These are phyloP conservation scores for Palythoa caribaeorum DNA, from an alignment of 92 coral and sea anemone genomes.

Conservation along the genomic window DNA sequence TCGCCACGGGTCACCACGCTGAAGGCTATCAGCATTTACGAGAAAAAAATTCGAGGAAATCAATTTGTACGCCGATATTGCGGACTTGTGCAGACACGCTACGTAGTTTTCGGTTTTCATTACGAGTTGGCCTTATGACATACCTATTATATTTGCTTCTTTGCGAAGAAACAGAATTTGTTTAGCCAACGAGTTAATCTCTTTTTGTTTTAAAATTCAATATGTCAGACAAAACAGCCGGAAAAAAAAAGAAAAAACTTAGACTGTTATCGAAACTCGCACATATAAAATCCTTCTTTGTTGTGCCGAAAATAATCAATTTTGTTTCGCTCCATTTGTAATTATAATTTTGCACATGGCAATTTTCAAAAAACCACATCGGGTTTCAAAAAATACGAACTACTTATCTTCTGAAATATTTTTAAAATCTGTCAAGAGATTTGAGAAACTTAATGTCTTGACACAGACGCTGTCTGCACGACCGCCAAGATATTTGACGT, in stretches of 20 bases:
- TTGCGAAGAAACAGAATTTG: neutral
- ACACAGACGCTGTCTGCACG: neutral
- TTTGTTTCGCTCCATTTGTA: neutral
- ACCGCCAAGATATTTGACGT: neutral
- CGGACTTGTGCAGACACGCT: neutral
- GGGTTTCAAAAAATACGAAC: neutral
- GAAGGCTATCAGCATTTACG: neutral
- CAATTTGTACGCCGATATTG: neutral
- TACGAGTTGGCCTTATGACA: neutral
- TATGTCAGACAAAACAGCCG: neutral
- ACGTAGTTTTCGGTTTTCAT: neutral
- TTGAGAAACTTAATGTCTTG: neutral
- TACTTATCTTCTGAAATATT: slow-evolving; percentile 27
- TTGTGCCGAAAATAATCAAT: neutral
- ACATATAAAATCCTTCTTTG: neutral
- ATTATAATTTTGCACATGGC: neutral
- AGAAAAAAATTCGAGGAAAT: neutral
- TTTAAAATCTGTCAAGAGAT: slow-evolving; percentile 14
- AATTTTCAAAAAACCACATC: neutral
- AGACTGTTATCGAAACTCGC: neutral
- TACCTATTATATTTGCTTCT: neutral
- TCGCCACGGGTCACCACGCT: neutral
- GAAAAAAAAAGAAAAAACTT: neutral
- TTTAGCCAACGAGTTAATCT: slow-evolving; percentile 35
- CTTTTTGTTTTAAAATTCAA: slow-evolving; percentile 7